Base-by-base conservation (phyloP, 2,797 vertebrate genomes). In the Prunella strophiata region DNA sequence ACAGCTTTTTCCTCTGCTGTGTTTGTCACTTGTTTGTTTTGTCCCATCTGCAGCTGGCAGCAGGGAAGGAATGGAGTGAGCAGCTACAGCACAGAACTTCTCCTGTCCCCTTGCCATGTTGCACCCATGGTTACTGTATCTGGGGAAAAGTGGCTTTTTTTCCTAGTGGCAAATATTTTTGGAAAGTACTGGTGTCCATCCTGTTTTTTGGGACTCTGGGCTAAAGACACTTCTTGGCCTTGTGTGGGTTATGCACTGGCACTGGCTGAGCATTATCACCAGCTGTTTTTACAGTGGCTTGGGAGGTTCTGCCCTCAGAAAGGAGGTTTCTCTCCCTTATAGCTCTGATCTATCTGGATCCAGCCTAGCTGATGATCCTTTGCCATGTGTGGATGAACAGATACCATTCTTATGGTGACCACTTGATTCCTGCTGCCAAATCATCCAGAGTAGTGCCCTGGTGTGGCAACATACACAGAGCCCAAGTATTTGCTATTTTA, bases 381-480 rank as follows among this genome's bases (percentile, higher is more conserved):
- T 68, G 47, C 36, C 3, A 0, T 3, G 16, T 59, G 22, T 4
- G 1, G 63, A 62, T 10, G 3, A 70, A 48, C 27, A 55, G 43
- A 42, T 27, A 16, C 25, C 19, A 6, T 27, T 29, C 9, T 34
- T 55, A 18, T 0, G 0, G 17, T 70, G 22, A 26, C 32, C 61
- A 13, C 32, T 43, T 66, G 43, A 73, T 42, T 85, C 32, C 13
- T 55, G 27, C 51, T 74, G n/a, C 42, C 45, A 48, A 1, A 36
- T 40, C 25, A 55, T 83, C 16, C 58, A 16, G 32, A 55, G 23
- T 36, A 38, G 40, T 38, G 32, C 38, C 40, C 32, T 63, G 52
- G 8, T 71, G 14, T 67, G 61, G 42, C 45, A 42, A 20, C 0
- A 0, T 30, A 22, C 0, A 1, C 29, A 74, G 52, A 83, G 29